These are phyloP conservation scores for Hycleus phaleratus DNA, from an alignment of 1,140 invertebrate genomes.

Conservation along the genomic window DNA sequence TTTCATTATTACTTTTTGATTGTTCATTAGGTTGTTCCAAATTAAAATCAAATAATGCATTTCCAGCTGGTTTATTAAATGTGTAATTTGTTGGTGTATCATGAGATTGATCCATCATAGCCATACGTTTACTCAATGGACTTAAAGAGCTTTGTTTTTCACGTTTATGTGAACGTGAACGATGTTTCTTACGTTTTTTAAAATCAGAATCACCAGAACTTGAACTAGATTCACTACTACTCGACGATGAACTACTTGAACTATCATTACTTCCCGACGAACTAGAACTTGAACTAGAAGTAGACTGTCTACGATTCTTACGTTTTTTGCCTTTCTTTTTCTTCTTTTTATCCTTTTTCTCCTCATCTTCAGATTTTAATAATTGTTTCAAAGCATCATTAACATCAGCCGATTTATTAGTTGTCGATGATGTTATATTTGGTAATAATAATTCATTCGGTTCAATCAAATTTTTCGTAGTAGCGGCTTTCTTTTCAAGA, in stretches of 20 bases:
- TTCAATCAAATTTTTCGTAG: conserved; percentile 50
- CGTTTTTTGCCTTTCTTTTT: conserved; percentile 62
- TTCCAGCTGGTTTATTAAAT: conserved; percentile 45
- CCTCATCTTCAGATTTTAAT: conserved; percentile 47
- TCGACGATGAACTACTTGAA: conserved; percentile 46
- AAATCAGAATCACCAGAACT: conserved; percentile 53
- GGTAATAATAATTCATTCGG: conserved; percentile 51
- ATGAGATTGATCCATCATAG: conserved; percentile 49
- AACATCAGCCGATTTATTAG: conserved; percentile 48
- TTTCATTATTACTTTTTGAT: conserved; percentile 44
- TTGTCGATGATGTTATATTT: conserved; percentile 23
- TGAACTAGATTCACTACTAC: conserved; percentile 50
- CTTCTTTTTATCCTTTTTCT: conserved; percentile 66
- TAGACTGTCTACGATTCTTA: conserved; percentile 58
- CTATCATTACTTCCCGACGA: conserved; percentile 52
- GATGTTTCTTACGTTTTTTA: conserved; percentile 54
- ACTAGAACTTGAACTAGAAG: conserved; percentile 48
- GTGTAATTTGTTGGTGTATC: conserved; percentile 50
- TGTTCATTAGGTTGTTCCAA: conserved; percentile 35
- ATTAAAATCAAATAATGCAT: conserved; percentile 33
- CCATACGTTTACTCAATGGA: conserved; percentile 72
- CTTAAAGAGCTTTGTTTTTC: conserved; percentile 67
- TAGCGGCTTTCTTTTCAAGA: conserved; percentile 57
- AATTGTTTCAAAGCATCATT: conserved; percentile 58
- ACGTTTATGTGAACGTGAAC: conserved; percentile 47